These are phyloP conservation scores for Pseudomyrmex sp. DNA, from an alignment of 1,140 invertebrate species.

Conservation along the genomic window DNA sequence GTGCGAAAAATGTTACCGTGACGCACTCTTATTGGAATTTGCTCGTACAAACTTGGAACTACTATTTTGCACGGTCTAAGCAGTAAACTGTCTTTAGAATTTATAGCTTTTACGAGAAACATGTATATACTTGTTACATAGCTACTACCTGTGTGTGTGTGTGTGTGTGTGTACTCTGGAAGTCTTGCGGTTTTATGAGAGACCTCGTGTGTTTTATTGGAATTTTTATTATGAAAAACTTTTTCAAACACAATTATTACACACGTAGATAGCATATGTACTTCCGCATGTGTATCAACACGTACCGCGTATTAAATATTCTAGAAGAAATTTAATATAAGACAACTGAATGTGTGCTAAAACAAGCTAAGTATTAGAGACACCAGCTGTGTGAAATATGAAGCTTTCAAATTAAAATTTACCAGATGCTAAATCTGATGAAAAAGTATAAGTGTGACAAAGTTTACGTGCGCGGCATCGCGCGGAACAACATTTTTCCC, in stretches of 20 bases:
- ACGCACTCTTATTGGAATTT: constrained; percentile 7
- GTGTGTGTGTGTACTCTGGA: background rate
- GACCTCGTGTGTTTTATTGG: too few species aligned
- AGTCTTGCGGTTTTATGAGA: background rate
- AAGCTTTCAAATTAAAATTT: background rate
- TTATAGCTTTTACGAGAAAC: constrained; percentile 22
- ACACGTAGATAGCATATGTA: background rate
- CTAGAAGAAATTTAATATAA: background rate
- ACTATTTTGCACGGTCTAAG: background rate
- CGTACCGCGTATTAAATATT: background rate
- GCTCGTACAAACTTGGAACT: background rate
- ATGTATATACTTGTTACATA: background rate
- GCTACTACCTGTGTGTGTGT: background rate
- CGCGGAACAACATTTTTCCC: too few species aligned
- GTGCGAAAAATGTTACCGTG: background rate
- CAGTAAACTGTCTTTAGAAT: constrained; percentile 44
- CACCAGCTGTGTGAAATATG: background rate
- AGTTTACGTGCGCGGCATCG: constrained; percentile 5
- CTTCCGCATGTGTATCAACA: background rate
- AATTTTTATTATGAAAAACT: constrained; percentile 1
- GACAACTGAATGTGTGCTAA: too few species aligned
- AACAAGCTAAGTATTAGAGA: too few species aligned
- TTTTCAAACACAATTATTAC: too few species aligned
- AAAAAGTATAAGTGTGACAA: background rate
- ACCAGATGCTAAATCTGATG: background rate